Evolutionary conservation across 2,797 vertebrate genomes (phyloP).

Genomic region (Helicolenus hilgendorfi): DNA sequence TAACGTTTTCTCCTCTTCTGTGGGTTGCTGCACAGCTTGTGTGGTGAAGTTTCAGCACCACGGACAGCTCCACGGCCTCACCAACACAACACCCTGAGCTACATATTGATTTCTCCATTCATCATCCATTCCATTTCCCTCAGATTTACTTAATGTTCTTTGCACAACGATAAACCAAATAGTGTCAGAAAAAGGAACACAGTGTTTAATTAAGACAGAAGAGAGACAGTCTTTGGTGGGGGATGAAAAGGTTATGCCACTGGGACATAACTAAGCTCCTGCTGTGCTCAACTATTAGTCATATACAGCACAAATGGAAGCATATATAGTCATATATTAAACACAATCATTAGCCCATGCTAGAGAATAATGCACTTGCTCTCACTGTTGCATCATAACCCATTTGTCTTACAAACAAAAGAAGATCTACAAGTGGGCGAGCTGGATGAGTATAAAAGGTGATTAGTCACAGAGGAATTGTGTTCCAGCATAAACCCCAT

Average conservation of each 20-base stretch:
- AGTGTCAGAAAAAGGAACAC: background rate
- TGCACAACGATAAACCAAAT: conserved; percentile 6
- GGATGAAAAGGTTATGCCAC: background rate
- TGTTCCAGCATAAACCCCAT: background rate
- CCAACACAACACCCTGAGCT: background rate
- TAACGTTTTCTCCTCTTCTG: background rate
- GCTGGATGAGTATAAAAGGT: background rate
- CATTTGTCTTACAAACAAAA: conserved; percentile 5
- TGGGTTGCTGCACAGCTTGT: conserved; percentile 3
- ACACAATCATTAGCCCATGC: conserved; percentile 4
- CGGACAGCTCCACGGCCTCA: conserved; percentile 61
- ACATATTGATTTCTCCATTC: conserved; percentile 26
- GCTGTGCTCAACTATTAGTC: background rate
- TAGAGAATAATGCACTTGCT: background rate
- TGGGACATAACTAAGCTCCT: background rate
- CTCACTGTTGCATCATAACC: background rate
- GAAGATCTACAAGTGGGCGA: conserved; percentile 31
- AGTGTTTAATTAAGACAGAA: background rate
- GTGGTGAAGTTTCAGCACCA: conserved; percentile 64
- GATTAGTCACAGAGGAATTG: background rate
- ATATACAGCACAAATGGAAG: background rate
- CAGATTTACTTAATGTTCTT: background rate
- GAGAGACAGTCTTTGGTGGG: background rate
- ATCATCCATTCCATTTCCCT: conserved; percentile 7
- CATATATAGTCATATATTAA: background rate